phyloP scores from a whole-genome alignment of 2,113 vertebrate genomes.

The Erythrolamprus reginae region DNA sequence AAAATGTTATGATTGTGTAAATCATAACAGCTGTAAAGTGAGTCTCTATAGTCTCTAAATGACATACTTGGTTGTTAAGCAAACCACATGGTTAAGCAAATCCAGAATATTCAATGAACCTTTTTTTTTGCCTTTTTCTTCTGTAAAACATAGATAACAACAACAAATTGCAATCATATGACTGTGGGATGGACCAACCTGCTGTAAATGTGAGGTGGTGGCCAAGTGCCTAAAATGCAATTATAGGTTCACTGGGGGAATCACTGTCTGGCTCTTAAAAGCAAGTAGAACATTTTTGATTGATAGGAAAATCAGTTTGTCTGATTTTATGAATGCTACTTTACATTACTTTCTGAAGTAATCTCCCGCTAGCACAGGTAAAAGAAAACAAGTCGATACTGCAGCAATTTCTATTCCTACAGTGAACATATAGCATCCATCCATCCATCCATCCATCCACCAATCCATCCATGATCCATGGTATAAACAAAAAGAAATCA shows the following conservation, averaged over 20 bases:
- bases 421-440: neutral
- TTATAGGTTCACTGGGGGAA: neutral
- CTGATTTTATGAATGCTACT: neutral
- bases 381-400: neutral
- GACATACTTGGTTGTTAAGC: neutral
- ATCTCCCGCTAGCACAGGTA: neutral
- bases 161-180: neutral
- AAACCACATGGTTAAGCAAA: neutral
- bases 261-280: neutral
- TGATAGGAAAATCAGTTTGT: neutral
- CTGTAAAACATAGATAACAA: neutral
- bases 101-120: neutral
- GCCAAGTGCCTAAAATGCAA: neutral
- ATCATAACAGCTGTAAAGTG: neutral
- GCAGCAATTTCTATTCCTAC: neutral
- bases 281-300: neutral
- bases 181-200: neutral
- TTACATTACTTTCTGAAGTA: neutral
- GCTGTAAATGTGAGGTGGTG: neutral
- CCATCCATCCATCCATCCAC: neutral
- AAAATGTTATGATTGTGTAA: neutral
- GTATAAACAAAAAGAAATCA: neutral
- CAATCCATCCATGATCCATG: neutral
- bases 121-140: neutral
- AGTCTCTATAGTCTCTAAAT: neutral